Evolutionary conservation across 2,113 vertebrate genomes (phyloP).

Genomic region (Chascanopsetta lugubris): DNA sequence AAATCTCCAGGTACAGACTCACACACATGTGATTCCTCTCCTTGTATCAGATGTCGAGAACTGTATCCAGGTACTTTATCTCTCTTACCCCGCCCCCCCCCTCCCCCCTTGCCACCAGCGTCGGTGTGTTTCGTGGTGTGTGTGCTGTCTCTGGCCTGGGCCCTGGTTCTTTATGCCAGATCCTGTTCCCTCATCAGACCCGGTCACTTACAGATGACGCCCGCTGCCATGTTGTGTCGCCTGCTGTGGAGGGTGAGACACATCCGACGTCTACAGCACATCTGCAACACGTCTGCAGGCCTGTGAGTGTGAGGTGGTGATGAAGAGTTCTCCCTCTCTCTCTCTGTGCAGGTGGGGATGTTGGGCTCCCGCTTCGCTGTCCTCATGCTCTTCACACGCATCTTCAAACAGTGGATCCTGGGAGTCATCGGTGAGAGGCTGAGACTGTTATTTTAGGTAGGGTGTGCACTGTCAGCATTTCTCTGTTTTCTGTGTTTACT

Average conservation of each 20-base stretch:
- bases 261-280: too few relatives aligned
- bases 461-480: not conserved
- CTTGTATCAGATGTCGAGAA: not conserved
- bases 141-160: conserved; percentile 85
- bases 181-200: conserved; percentile 80
- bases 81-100: not conserved
- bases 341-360: conserved; percentile 80
- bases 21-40: too few relatives aligned
- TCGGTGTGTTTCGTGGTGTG: conserved; percentile 83
- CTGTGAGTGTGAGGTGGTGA: not conserved
- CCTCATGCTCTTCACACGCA: conserved; percentile 84
- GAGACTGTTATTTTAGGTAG: not conserved
- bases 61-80: not conserved
- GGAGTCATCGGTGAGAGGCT: conserved; percentile 79
- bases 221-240: conserved; percentile 83
- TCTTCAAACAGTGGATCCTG: conserved; percentile 84
- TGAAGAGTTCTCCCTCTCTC: not conserved
- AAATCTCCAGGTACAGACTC: conserved; percentile 75
- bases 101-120: conserved; percentile 57
- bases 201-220: conserved; percentile 73
- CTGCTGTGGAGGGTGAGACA: conserved; percentile 86
- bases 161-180: conserved; percentile 83
- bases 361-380: conserved; percentile 83
- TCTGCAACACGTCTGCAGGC: not conserved
- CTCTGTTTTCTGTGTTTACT: not conserved